These are phyloP conservation scores for Lichenostomus cassidix DNA, from an alignment of 2,113 vertebrate genomes.

Conservation along the genomic window DNA sequence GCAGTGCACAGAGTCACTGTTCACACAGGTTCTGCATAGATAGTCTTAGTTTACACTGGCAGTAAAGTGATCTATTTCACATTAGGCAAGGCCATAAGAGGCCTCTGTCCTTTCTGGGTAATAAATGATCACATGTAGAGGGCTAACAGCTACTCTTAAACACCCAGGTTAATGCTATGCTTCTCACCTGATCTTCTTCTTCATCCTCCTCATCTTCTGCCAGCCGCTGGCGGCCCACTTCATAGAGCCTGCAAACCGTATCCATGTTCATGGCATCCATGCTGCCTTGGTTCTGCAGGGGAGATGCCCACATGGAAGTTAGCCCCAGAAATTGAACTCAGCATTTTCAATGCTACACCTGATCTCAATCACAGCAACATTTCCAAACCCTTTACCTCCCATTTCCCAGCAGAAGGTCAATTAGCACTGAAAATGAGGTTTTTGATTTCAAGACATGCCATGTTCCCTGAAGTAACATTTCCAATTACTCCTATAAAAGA, in stretches of 20 bases:
- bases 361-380: neutral
- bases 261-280: slow-evolving; percentile 96
- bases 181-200: slow-evolving; percentile 93
- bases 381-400: neutral
- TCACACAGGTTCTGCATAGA: neutral
- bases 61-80: neutral
- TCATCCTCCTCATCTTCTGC: slow-evolving; percentile 98
- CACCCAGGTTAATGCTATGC: neutral
- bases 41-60: neutral
- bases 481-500: neutral
- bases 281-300: slow-evolving; percentile 87
- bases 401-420: neutral
- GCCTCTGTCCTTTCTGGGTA: neutral
- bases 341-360: neutral
- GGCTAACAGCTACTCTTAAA: neutral
- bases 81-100: neutral
- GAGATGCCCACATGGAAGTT: neutral
- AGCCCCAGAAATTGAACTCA: neutral
- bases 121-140: neutral
- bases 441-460: neutral
- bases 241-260: slow-evolving; percentile 96
- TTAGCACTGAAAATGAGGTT: neutral
- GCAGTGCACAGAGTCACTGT: neutral
- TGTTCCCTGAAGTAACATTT: neutral
- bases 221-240: slow-evolving; percentile 94